phyloP scores from a whole-genome alignment of 2,888 invertebrate genomes.

The Plagiodera versicolora region DNA sequence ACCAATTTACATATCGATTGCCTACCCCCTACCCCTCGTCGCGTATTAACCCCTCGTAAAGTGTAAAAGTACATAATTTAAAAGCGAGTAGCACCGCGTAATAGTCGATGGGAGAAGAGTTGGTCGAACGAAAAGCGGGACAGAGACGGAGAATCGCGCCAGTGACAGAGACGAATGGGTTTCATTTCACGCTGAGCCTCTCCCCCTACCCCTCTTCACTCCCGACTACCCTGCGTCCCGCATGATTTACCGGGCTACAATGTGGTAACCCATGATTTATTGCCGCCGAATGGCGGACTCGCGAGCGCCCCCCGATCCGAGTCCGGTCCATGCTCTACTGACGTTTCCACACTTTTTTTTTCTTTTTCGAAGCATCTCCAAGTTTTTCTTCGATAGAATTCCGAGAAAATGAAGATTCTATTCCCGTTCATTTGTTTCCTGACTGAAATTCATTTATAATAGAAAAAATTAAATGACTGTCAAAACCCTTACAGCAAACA shows the following conservation, averaged over 20 bases:
- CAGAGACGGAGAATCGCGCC: slow-evolving; percentile 24
- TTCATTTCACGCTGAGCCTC: slow-evolving; percentile 60
- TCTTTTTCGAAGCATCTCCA: background rate
- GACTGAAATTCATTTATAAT: too few species aligned
- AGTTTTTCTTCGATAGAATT: too few species aligned
- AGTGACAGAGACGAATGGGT: slow-evolving; percentile 58
- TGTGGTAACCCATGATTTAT: slow-evolving; percentile 72
- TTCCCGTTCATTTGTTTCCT: too few species aligned
- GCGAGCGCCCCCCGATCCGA: slow-evolving; percentile 50
- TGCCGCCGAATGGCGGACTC: slow-evolving; percentile 62
- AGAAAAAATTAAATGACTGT: too few species aligned
- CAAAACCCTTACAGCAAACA: too few species aligned
- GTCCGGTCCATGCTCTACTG: slow-evolving; percentile 37
- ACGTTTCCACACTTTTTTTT: slow-evolving; percentile 4
- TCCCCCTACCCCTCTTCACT: slow-evolving; percentile 55
- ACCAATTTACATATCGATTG: slow-evolving; percentile 28
- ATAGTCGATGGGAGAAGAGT: slow-evolving; percentile 30
- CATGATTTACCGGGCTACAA: slow-evolving; percentile 70
- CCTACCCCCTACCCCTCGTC: slow-evolving; percentile 31
- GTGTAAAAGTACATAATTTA: slow-evolving; percentile 36
- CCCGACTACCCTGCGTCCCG: slow-evolving; percentile 54
- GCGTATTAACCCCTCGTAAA: slow-evolving; percentile 37
- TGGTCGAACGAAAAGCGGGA: slow-evolving; percentile 40
- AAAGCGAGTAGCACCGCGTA: slow-evolving; percentile 26
- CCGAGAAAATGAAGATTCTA: too few species aligned